Conservation (phyloP, 2,797 vertebrate genomes). For the Siniperca obscura region DNA sequence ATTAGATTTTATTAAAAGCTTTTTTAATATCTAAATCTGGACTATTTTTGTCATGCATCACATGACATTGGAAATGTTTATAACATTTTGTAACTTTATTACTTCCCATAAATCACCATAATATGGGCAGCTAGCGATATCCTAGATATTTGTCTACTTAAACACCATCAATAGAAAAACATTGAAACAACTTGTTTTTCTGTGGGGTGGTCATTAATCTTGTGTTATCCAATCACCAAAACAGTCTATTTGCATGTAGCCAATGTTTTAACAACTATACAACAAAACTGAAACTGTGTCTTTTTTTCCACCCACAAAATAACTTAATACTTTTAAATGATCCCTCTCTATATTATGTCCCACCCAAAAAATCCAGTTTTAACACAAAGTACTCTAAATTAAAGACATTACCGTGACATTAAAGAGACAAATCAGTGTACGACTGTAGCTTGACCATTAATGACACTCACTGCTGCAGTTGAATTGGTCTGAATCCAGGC, state of each 20-base stretch:
- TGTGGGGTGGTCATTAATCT: neutral
- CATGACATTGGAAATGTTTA: neutral
- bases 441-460: neutral
- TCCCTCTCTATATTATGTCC: neutral
- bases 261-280: neutral
- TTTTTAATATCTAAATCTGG: too few species aligned
- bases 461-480: conserved; percentile 31
- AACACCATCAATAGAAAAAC: neutral
- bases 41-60: neutral
- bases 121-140: neutral
- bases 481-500: conserved; percentile 35
- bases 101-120: neutral
- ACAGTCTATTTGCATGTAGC: neutral
- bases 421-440: neutral
- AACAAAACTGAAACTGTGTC: neutral
- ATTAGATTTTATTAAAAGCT: too few species aligned
- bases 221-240: neutral
- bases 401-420: neutral
- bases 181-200: neutral
- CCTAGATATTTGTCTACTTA: neutral
- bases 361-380: neutral
- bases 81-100: neutral
- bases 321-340: neutral
- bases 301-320: neutral
- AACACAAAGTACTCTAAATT: neutral